These are phyloP conservation scores for Anguilla megastoma DNA, from an alignment of 2,797 vertebrate genomes.

Conservation along the genomic window DNA sequence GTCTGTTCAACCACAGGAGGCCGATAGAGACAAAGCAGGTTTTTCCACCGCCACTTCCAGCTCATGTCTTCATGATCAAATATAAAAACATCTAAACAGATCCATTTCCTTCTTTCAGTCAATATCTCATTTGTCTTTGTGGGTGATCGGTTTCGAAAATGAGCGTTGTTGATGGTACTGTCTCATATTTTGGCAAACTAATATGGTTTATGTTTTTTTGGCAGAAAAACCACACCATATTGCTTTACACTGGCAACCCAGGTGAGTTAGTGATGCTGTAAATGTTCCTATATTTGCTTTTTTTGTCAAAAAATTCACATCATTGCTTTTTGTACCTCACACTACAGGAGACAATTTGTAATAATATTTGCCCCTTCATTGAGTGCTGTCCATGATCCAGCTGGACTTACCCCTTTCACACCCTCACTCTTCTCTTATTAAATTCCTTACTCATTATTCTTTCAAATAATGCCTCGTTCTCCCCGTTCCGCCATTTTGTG, in stretches of 20 bases:
- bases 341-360: neutral
- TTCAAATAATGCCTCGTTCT: neutral
- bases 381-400: neutral
- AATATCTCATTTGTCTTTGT: neutral
- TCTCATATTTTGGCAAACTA: neutral
- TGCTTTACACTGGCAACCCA: neutral
- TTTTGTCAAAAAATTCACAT: neutral
- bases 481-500: neutral
- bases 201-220: neutral
- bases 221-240: neutral
- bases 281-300: neutral
- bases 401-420: neutral
- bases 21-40: constrained; percentile 3
- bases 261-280: neutral
- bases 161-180: neutral
- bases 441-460: neutral
- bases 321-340: neutral
- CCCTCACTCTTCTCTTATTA: neutral
- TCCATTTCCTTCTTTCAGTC: neutral
- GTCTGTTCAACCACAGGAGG: neutral
- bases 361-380: neutral
- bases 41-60: neutral
- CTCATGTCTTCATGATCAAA: neutral
- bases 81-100: neutral
- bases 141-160: neutral